phyloP scores from a whole-genome alignment of 2,888 invertebrate genomes.

The Drosophila niveifrons region DNA sequence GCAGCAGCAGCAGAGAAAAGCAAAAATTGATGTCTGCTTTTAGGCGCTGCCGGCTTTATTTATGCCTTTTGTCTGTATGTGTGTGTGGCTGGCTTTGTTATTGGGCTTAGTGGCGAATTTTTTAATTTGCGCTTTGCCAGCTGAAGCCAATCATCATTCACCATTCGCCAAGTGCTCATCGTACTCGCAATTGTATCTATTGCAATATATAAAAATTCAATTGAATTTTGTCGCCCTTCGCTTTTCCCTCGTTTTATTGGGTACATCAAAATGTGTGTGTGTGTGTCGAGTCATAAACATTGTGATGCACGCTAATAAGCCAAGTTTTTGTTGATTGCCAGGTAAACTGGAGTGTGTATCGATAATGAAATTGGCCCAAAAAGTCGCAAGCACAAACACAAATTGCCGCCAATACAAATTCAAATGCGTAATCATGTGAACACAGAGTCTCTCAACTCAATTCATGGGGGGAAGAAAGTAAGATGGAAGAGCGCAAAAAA shows the following conservation, averaged over 20 bases:
- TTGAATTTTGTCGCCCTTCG: constrained; percentile 54
- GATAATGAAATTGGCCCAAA: constrained; percentile 60
- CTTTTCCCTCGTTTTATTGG: constrained; percentile 39
- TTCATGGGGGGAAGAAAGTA: neutral
- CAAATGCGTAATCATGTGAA: constrained; percentile 78
- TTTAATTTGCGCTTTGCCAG: constrained; percentile 53
- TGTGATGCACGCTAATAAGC: constrained; percentile 24
- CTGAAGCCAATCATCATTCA: constrained; percentile 73
- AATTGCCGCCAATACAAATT: constrained; percentile 58
- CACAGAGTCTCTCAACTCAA: constrained; percentile 14
- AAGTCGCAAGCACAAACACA: constrained; percentile 41
- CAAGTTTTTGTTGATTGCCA: constrained; percentile 30
- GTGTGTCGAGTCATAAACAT: constrained; percentile 39
- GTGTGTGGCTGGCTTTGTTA: constrained; percentile 59
- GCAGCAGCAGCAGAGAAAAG: constrained; percentile 37
- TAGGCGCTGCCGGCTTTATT: constrained; percentile 70
- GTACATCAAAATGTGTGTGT: constrained; percentile 33
- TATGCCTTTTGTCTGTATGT: constrained; percentile 65
- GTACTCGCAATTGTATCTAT: constrained; percentile 42
- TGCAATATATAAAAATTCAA: constrained; percentile 62
- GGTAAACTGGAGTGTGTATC: constrained; percentile 34
- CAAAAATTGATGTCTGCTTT: constrained; percentile 77
- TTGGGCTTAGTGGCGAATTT: constrained; percentile 70
- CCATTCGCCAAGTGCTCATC: constrained; percentile 48
- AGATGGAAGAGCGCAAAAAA: constrained; percentile 4